phyloP scores from a whole-genome alignment of 2,113 vertebrate genomes.

The Etia nguti region DNA sequence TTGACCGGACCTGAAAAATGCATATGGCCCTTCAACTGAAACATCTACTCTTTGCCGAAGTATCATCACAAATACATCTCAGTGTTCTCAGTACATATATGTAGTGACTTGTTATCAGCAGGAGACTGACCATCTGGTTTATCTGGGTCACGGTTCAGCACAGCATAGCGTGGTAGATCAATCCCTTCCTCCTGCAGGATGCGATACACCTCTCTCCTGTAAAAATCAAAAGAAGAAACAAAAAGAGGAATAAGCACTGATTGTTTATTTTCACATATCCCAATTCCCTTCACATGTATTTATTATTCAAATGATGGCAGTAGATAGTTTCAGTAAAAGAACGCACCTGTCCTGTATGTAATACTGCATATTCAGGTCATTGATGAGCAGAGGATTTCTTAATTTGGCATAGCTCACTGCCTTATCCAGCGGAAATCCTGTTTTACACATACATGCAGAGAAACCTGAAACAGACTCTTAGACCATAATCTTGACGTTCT shows the following conservation, averaged over 20 bases:
- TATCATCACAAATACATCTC: neutral
- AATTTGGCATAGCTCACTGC: constrained; percentile 95
- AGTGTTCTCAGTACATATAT: neutral
- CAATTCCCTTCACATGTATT: neutral
- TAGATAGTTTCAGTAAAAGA: neutral
- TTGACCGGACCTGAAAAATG: neutral
- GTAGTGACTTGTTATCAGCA: neutral
- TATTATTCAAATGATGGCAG: neutral
- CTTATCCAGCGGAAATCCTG: constrained; percentile 97
- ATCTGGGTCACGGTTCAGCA: constrained; percentile 95
- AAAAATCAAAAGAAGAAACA: neutral
- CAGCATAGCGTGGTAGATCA: constrained; percentile 92
- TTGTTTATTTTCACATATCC: neutral
- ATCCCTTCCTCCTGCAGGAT: constrained; percentile 97
- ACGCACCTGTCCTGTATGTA: constrained; percentile 92
- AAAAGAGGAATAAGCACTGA: neutral
- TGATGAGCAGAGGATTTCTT: constrained; percentile 92
- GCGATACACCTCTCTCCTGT: constrained; percentile 95
- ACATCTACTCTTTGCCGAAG: fast-evolving
- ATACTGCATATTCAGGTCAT: constrained; percentile 98
- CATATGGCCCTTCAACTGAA: neutral
- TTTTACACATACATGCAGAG: neutral
- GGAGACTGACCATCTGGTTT: constrained; percentile 85
- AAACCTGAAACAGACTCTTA: neutral
- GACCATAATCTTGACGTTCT: neutral